Percentiles rank a stretch among this genome's conserved stretches.
Evolutionary conservation across 2,113 vertebrate species (phyloP).

Genomic region (Sinosuthora webbiana): DNA sequence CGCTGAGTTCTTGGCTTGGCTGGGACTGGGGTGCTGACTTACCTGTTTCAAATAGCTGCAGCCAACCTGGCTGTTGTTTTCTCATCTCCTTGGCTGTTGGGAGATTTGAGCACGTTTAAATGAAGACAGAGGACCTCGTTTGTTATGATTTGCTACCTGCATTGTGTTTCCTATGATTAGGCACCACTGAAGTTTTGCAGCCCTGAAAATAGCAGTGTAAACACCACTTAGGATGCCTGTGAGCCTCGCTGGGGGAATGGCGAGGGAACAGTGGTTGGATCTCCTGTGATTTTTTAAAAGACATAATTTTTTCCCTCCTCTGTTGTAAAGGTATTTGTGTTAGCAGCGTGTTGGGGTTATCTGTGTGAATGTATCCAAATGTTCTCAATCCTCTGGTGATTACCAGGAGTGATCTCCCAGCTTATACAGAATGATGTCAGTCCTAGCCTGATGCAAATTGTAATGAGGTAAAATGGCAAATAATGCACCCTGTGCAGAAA

Average conservation of each 20-base stretch:
- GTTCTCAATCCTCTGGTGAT: not conserved
- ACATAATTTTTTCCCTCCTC: not conserved
- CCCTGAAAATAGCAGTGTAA: conserved; percentile 18
- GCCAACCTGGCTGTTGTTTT: not conserved
- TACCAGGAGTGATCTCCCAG: not conserved
- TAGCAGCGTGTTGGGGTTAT: not conserved
- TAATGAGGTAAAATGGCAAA: not conserved
- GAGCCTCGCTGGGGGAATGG: not conserved
- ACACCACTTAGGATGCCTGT: not conserved
- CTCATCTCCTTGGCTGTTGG: not conserved
- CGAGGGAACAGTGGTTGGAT: not conserved
- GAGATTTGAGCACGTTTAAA: conserved; percentile 10
- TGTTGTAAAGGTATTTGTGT: not conserved
- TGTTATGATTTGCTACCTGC: conserved; percentile 38
- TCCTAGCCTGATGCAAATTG: not conserved
- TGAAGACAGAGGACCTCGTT: not conserved
- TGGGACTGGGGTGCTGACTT: not conserved
- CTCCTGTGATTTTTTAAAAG: not conserved
- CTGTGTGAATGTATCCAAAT: not conserved
- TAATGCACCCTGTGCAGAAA: not conserved
- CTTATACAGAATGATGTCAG: not conserved
- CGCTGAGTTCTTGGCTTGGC: not conserved
- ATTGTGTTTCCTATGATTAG: conserved; percentile 1
- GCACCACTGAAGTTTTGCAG: not conserved
- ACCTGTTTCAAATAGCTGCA: not conserved